Base-by-base conservation (phyloP, 2,797 vertebrate species). In the Tarsius wallacei region DNA sequence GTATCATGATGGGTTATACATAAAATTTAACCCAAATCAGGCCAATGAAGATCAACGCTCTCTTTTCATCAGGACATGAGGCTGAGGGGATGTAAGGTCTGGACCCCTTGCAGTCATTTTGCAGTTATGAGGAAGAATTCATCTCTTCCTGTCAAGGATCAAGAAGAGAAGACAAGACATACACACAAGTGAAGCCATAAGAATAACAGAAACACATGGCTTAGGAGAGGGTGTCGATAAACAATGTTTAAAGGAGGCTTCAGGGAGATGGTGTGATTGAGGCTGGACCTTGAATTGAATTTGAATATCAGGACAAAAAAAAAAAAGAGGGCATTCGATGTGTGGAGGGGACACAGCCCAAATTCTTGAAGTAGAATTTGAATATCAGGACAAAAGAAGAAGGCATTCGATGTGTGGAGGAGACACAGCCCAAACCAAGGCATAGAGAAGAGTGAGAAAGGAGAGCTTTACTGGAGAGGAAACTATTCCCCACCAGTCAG, bases 41-140 rank as follows among this genome's bases (percentile, higher is more conserved):
- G 31, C 12, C 59, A 88, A 16, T n/a, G 51, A 78, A 91, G 15
- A 57, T 83, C 81, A 87, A 70, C 74, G 13, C 5, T 88, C 74
- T 81, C 73, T 90, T 87, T 87, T 28, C 26, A 11, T 93, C 31
- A 91, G 53, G 22, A 70, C 12, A 33, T 4, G 22, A 82, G 59
- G 36, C 53, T 36, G 22, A 84, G 51, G 49, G 0, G 55, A 26
- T 74, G 19, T 22, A 55, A 77, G 9, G 64, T 53, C 81, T 61
- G 82, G 80, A 70, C 74, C 55, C 9, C 12, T 70, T 61, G 63
- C 68, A 78, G 49, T 80, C 57, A 61, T 71, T 96, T 92, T 78
- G 61, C 49, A 86, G 80, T 71, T 15, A 55, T 28, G 61, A 95
- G 85, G 78, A 81, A 95, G 9, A 15, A 16, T 14, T 55, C 22